Percentiles rank a stretch among this genome's conserved stretches.
Conservation (phyloP, 2,797 vertebrate species). For the Jordanella pulchra region DNA sequence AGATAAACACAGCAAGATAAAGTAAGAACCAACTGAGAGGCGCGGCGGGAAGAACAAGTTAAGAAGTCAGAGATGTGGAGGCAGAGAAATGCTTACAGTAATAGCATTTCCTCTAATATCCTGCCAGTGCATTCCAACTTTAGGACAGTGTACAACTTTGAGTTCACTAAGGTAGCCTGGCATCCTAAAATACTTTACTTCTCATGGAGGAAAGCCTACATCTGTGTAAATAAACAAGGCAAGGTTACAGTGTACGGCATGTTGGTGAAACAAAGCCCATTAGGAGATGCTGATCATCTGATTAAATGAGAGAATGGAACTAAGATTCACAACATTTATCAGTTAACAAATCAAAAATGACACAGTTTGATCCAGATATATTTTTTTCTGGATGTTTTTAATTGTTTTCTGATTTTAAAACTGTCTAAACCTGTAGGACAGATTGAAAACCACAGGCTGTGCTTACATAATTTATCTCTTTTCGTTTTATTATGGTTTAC, state of each 20-base stretch:
- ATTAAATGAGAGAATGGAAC: slow-evolving; percentile 24
- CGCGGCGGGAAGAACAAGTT: slow-evolving; percentile 18
- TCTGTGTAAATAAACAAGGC: neutral
- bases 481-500: slow-evolving; percentile 49
- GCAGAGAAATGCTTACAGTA: slow-evolving; percentile 12
- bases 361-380: slow-evolving; percentile 1
- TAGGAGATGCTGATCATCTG: slow-evolving; percentile 10
- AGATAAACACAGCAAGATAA: slow-evolving; percentile 48
- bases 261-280: neutral
- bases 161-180: slow-evolving; percentile 5
- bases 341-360: slow-evolving; percentile 6
- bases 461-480: slow-evolving; percentile 34
- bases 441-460: slow-evolving; percentile 27
- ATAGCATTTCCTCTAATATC: slow-evolving; percentile 27
- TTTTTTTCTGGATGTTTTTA: slow-evolving; percentile 24
- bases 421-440: slow-evolving; percentile 20
- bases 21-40: slow-evolving; percentile 27
- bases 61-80: slow-evolving; percentile 14
- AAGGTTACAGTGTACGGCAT: neutral
- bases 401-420: slow-evolving; percentile 10
- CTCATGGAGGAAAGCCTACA: neutral
- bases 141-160: slow-evolving; percentile 23
- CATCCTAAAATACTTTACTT: slow-evolving; percentile 20
- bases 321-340: slow-evolving; percentile 14
- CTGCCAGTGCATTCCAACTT: slow-evolving; percentile 30